Conservation (phyloP, 2,888 invertebrate genomes). For the Slavum lentiscoides region DNA sequence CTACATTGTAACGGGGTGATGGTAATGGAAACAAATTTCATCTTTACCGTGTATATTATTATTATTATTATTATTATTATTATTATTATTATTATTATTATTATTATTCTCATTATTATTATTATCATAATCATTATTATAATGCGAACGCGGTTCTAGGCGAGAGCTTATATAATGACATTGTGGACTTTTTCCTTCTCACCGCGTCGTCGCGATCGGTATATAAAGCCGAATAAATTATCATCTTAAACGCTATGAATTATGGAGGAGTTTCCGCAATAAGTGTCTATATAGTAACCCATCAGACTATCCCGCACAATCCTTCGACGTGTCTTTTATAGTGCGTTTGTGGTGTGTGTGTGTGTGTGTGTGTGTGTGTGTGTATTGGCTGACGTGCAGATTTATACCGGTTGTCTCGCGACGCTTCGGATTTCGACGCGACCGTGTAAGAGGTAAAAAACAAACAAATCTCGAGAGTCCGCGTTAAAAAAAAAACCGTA, state of each 20-base stretch:
- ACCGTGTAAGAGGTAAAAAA: conserved; percentile 15
- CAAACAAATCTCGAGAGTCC: conserved; percentile 17
- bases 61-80: conserved; percentile 4
- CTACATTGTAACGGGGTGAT: no score
- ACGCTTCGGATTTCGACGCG: conserved; percentile 19
- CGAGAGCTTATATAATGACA: conserved; percentile 24
- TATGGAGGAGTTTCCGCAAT: conserved; percentile 40
- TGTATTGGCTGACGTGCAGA: background rate
- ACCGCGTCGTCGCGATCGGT: background rate
- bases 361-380: background rate
- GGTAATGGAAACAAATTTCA: no score
- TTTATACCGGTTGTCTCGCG: background rate
- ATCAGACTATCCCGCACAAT: background rate
- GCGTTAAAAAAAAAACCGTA: background rate
- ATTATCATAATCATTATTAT: background rate
- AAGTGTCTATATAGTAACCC: conserved; percentile 15
- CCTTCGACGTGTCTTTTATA: background rate
- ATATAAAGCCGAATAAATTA: conserved; percentile 39
- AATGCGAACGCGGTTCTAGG: background rate
- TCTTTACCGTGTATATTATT: no score
- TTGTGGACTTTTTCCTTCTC: conserved; percentile 24
- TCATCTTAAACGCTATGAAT: conserved; percentile 46
- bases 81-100: no score
- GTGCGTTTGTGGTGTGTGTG: background rate
- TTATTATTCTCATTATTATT: background rate